These are phyloP conservation scores for Agrotis ipsilon DNA, from an alignment of 2,888 invertebrate genomes.

Conservation along the genomic window DNA sequence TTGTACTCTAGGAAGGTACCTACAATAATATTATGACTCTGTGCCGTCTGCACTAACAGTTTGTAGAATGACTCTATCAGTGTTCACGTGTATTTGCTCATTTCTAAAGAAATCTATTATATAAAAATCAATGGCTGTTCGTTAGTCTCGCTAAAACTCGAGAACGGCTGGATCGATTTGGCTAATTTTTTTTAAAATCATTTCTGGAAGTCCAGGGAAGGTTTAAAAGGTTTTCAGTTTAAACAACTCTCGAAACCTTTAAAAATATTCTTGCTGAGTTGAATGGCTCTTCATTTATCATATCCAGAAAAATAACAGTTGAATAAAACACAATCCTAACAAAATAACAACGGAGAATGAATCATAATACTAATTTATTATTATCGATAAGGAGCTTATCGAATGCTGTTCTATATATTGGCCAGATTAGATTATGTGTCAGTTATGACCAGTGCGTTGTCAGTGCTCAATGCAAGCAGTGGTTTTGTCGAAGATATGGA, in stretches of 20 bases:
- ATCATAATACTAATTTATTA: slow-evolving; percentile 3
- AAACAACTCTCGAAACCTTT: too few species aligned
- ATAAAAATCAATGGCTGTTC: too few species aligned
- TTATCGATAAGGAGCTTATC: slow-evolving; percentile 42
- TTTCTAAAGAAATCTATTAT: too few species aligned
- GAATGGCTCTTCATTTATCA: not conserved
- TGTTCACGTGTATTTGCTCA: not conserved
- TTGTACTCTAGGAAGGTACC: not conserved
- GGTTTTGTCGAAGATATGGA: slow-evolving; percentile 50
- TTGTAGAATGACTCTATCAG: not conserved
- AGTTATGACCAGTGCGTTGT: slow-evolving; percentile 42
- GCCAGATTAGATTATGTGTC: slow-evolving; percentile 48
- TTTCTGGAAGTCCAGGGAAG: too few species aligned
- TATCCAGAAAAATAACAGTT: not conserved
- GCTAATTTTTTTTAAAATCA: too few species aligned
- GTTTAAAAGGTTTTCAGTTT: too few species aligned
- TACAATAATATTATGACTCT: not conserved
- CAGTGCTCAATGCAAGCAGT: slow-evolving; percentile 48
- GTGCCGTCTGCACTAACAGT: not conserved
- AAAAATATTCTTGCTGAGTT: not conserved
- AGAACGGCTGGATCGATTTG: too few species aligned
- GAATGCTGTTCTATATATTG: slow-evolving; percentile 13
- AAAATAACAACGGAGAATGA: slow-evolving; percentile 18
- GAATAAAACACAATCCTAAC: slow-evolving; percentile 1
- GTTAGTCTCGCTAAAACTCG: too few species aligned